A percentile compares a stretch with the other conserved stretches of the same genome.
These are phyloP conservation scores for Spinus pinus DNA, from an alignment of 2,797 vertebrate species.

Conservation along the genomic window DNA sequence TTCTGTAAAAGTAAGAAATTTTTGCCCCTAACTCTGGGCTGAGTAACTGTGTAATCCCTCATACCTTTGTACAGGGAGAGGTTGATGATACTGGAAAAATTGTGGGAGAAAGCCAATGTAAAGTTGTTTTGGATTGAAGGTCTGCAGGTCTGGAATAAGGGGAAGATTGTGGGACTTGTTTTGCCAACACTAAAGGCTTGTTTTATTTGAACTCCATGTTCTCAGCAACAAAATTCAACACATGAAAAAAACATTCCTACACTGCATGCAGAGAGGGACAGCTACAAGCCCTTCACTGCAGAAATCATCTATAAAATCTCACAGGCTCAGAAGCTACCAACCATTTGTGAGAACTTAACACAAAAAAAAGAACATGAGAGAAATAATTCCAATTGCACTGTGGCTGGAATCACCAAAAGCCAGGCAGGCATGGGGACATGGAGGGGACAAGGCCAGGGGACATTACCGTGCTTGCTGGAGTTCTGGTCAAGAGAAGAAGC, in stretches of 20 bases:
- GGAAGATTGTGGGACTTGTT: background rate
- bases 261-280: background rate
- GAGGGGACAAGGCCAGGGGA: accelerated
- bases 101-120: background rate
- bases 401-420: background rate
- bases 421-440: background rate
- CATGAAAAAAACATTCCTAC: background rate
- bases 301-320: background rate
- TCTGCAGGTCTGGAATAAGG: background rate
- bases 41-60: background rate
- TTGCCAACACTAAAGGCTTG: background rate
- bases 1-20: background rate
- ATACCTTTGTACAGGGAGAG: background rate
- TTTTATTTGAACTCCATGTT: background rate
- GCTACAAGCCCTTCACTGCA: background rate
- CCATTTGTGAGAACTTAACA: background rate
- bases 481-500: slow-evolving; percentile 92
- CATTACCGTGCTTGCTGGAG: slow-evolving; percentile 92
- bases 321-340: background rate
- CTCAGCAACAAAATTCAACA: background rate
- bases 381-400: background rate
- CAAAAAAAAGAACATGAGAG: accelerated
- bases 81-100: background rate
- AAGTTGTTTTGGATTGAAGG: background rate
- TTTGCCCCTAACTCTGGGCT: background rate